Evolutionary conservation across 35 echinoderm and acorn worm genomes (phyloP).

Genomic region (Chiridota heheva): DNA sequence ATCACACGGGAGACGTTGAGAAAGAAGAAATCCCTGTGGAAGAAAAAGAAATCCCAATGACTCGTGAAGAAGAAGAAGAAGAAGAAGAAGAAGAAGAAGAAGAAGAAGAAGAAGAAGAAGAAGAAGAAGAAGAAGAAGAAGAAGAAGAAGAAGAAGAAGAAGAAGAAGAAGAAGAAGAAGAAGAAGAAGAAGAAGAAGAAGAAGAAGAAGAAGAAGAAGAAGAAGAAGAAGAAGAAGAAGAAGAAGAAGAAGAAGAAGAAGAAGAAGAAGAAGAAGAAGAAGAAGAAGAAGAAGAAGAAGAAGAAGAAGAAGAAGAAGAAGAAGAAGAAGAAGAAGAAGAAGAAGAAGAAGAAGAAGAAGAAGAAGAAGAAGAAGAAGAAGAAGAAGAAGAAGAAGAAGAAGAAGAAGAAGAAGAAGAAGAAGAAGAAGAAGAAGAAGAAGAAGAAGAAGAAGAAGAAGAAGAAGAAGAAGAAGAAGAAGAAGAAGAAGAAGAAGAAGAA

Average conservation of each 20-base stretch:
- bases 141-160: conserved; percentile 32
- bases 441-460: conserved; percentile 8
- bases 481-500: conserved; percentile 9
- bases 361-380: conserved; percentile 9
- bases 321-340: conserved; percentile 8
- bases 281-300: conserved; percentile 8
- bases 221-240: conserved; percentile 13
- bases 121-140: conserved; percentile 33
- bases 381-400: conserved; percentile 8
- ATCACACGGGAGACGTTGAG: no score
- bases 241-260: conserved; percentile 9
- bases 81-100: conserved; percentile 32
- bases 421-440: conserved; percentile 9
- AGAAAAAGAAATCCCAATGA: no score
- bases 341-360: conserved; percentile 8
- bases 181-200: conserved; percentile 22
- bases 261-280: conserved; percentile 8
- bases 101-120: conserved; percentile 32
- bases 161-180: conserved; percentile 26
- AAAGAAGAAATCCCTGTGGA: no score
- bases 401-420: conserved; percentile 8
- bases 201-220: conserved; percentile 14
- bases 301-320: conserved; percentile 9
- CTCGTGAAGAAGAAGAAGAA: conserved; percentile 29
- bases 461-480: conserved; percentile 8